Base-by-base conservation (phyloP, 2,113 vertebrate genomes). In the Gasterosteus aculeatus region DNA sequence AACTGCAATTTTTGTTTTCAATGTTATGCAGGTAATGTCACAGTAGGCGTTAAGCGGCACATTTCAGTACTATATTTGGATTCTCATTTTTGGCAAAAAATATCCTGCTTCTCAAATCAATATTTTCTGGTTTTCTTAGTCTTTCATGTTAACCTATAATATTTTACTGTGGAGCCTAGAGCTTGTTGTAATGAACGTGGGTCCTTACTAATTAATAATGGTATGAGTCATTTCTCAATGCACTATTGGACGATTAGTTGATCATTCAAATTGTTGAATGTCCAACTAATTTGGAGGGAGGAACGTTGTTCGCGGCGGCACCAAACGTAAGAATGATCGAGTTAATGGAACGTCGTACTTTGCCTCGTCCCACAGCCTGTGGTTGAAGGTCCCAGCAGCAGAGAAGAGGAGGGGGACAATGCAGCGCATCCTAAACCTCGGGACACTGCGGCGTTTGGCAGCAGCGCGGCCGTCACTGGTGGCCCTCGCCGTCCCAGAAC, bases 341-440 rank as follows among this genome's bases (percentile, higher is more conserved):
- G 12, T 35, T 46, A 5, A 35, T 53, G 16, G 8, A 2, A 9
- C 47, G 4, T 46, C 8, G 2, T 35, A 1, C 29, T 22, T 19
- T 22, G 7, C 78, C 10, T 75, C 33, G 16, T 46, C 5, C 44
- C 31, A 51, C 77, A 86, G 83, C 68, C 72, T 83, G 84, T 78
- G 22, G 46, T 72, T 57, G 38, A 72, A 67, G n/a, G 14, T 85
- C 75, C 56, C 72, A 71, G 65, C 42, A 72, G 58, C 46, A 54
- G 29, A 75, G 38, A 60, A 62, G 8, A 77, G 44, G 51, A 78
- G 14, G 86, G 83, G 35, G 82, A 89, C 76, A 80, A 96, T 97
- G 95, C 95, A 95, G 6, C 83, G 90, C 83, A 83, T 92, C 69
- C 53, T 95, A 10, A 84, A 92, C 31, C 90, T 65, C 41, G 78